A percentile compares a stretch with the other conserved stretches of the same genome.
phyloP scores from a whole-genome alignment of 2,797 vertebrate genomes.

The Vultur gryphus region DNA sequence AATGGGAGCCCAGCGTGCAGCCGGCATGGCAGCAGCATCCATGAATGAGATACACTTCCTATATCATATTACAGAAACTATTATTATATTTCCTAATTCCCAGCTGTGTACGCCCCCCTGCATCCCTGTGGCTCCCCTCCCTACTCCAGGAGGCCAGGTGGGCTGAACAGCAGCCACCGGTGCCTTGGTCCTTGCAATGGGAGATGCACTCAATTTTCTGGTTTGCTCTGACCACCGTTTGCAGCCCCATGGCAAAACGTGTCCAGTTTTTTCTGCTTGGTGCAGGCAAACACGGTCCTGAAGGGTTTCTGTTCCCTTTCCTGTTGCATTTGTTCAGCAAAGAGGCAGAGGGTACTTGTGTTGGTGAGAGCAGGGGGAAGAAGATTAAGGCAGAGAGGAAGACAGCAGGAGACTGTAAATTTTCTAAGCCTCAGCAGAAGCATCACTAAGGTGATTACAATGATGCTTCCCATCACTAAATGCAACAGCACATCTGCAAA shows the following conservation, averaged over 20 bases:
- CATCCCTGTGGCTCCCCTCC: not conserved
- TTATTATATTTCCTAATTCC: not conserved
- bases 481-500: not conserved
- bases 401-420: not conserved
- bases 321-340: not conserved
- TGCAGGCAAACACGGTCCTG: not conserved
- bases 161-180: not conserved
- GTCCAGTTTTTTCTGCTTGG: not conserved
- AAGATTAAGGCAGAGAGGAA: not conserved
- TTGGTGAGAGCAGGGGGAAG: not conserved
- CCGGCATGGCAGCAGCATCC: not conserved
- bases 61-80: not conserved
- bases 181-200: not conserved
- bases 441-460: not conserved
- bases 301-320: not conserved
- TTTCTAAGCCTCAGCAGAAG: not conserved
- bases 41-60: not conserved
- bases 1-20: accelerated
- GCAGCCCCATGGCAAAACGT: not conserved
- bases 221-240: not conserved
- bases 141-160: not conserved
- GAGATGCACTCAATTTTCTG: accelerated
- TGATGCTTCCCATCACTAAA: not conserved
- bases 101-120: accelerated
- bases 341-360: not conserved